Evolutionary conservation across 2,113 vertebrate species (phyloP), one percentile per base, ranked within the genome.

Genomic region (Scomber japonicus): DNA sequence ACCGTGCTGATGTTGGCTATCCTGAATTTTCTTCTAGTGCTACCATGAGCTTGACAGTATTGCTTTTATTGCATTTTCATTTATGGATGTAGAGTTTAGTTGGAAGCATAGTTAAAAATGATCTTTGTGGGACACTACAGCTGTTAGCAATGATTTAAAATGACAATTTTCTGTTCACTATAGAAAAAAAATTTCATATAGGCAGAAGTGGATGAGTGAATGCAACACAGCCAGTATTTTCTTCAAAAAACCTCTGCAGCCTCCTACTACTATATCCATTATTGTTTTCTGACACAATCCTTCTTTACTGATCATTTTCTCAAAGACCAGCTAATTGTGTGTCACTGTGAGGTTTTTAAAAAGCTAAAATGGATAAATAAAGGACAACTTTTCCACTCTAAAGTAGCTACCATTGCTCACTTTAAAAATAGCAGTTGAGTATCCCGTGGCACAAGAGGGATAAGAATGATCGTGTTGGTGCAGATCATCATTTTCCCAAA

Each of bases 401-500:
- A 14, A 49, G 48, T 44, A 72, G 51, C 69, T 63, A 53, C 40
- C 21, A 51, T 21, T 46, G 40, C 49, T 83, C 72, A 45, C 57
- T 66, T 65, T 70, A 53, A 53, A 74, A 68, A 72, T 46, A 82
- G 67, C 49, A 44, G 45, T 3, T 8, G 12, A 57, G 54, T 53
- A 13, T 67, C 56, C 50, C 49, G 31, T 40, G 35, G 35, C 35
- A 40, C 35, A 9, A 24, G 75, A 75, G 65, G 74, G 45, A 27
- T 53, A 6, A 60, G 63, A 76, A 59, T 63, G 57, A 85, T 49
- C 49, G 57, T 61, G 73, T 79, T 14, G 16, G 35, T 59, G 35
- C 66, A 82, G 75, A 77, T 84, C 54, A 87, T 87, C 72, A 69
- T 87, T 92, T 79, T 50, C 24, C 61, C 0, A 21, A 57, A 80